phyloP scores from a whole-genome alignment of 2,797 vertebrate genomes.

The Gouania willdenowi region DNA sequence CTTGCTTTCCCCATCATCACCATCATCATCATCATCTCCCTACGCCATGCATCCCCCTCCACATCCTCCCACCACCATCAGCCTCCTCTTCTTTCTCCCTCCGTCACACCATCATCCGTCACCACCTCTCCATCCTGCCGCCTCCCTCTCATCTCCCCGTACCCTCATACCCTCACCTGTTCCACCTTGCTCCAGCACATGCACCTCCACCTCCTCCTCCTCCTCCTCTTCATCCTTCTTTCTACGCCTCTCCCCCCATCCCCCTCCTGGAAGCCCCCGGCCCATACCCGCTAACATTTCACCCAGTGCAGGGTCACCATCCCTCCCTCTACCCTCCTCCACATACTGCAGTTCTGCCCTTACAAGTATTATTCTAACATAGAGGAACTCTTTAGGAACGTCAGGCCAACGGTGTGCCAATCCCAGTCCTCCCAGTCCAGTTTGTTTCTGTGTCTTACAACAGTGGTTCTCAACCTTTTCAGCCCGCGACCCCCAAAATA shows the following conservation, averaged over 20 bases:
- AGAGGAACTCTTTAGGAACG: too few species aligned
- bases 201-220: constrained; percentile 5
- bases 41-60: constrained; percentile 39
- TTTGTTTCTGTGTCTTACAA: too few species aligned
- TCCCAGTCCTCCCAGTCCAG: too few species aligned
- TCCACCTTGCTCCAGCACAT: constrained; percentile 27
- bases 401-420: too few species aligned
- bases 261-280: constrained; percentile 33
- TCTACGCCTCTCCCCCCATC: constrained; percentile 47
- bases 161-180: constrained; percentile 42
- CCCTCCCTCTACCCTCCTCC: constrained; percentile 39
- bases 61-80: constrained; percentile 36
- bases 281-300: constrained; percentile 55
- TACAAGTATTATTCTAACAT: constrained; percentile 62
- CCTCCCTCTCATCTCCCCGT: constrained; percentile 37
- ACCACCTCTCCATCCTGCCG: constrained; percentile 55
- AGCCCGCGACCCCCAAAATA: too few species aligned
- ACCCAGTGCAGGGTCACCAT: constrained; percentile 45
- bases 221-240: constrained; percentile 26
- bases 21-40: too few species aligned
- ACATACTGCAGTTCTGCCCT: constrained; percentile 49
- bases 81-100: constrained; percentile 51
- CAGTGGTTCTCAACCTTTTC: too few species aligned
- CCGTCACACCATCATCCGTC: constrained; percentile 63
- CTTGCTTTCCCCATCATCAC: constrained; percentile 18